phyloP scores from a whole-genome alignment of 2,888 invertebrate genomes.

The Lasioglossum marginatum region DNA sequence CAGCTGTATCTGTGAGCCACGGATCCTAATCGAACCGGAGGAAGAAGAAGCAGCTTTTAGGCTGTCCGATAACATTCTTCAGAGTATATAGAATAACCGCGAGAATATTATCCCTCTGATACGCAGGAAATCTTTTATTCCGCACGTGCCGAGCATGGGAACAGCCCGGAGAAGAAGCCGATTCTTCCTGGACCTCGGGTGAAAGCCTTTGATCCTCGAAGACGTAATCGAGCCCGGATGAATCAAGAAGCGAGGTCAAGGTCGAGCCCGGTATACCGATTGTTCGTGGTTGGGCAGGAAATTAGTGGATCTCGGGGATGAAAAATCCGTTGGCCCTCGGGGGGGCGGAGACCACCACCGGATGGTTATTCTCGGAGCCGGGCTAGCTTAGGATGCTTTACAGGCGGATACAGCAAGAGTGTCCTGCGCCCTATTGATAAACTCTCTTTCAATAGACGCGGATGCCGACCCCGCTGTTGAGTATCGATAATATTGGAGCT shows the following conservation, averaged over 20 bases:
- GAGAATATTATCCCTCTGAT: conserved; percentile 24
- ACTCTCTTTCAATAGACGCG: conserved; percentile 70
- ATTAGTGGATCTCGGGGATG: conserved; percentile 3
- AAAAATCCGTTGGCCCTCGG: conserved; percentile 35
- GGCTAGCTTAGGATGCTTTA: conserved; percentile 61
- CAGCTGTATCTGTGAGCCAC: too few species aligned
- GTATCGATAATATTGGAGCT: conserved; percentile 71
- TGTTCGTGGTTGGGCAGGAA: conserved; percentile 5
- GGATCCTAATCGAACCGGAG: conserved; percentile 5
- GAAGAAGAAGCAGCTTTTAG: conserved; percentile 30
- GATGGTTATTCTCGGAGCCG: conserved; percentile 49
- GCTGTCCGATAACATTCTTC: neutral
- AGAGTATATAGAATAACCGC: conserved; percentile 4
- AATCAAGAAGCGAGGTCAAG: neutral
- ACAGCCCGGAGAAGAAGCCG: conserved; percentile 2
- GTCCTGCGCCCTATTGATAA: conserved; percentile 76
- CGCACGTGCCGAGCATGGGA: conserved; percentile 50
- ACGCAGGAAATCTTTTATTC: conserved; percentile 19
- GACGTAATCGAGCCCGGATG: conserved; percentile 12
- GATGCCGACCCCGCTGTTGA: conserved; percentile 71
- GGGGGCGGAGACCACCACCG: conserved; percentile 30
- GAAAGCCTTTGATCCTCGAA: neutral
- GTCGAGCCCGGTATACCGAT: neutral
- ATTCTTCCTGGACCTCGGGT: neutral
- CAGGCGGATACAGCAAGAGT: conserved; percentile 66